Conservation (phyloP, 2,888 invertebrate genomes). For the Alviniconcha strummeri region DNA sequence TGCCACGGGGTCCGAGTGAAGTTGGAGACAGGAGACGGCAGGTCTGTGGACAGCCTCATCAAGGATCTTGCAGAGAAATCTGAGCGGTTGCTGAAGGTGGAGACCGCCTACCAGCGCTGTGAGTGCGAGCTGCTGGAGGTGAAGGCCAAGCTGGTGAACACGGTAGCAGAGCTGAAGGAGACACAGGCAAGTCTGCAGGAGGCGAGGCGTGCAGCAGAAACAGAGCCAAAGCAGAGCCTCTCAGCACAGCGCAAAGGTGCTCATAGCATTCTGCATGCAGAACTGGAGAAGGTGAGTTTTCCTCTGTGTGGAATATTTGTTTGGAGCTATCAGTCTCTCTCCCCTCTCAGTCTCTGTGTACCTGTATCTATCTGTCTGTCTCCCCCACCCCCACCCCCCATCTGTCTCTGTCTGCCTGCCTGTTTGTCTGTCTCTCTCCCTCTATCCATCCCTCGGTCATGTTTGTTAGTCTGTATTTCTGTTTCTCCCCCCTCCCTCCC, state of each 20-base stretch:
- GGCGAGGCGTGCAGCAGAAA: not conserved
- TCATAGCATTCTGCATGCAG: constrained; percentile 28
- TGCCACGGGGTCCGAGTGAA: not conserved
- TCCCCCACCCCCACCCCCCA: too few species aligned
- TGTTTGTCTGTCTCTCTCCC: constrained; percentile 17
- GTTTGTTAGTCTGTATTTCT: constrained; percentile 16
- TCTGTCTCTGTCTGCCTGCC: too few species aligned
- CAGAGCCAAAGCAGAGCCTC: not conserved
- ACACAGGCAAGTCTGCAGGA: constrained; percentile 38
- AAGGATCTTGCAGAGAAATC: constrained; percentile 12
- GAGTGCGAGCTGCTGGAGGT: constrained; percentile 32
- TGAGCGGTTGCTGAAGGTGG: not conserved
- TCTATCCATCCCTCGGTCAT: not conserved
- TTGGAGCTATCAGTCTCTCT: too few species aligned
- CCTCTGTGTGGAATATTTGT: too few species aligned
- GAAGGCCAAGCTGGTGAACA: constrained; percentile 26
- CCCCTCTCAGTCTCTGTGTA: too few species aligned
- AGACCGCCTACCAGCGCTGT: constrained; percentile 16
- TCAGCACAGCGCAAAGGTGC: not conserved
- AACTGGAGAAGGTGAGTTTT: constrained; percentile 37
- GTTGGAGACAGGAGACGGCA: not conserved
- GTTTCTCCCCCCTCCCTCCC: too few species aligned
- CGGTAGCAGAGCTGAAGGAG: constrained; percentile 46
- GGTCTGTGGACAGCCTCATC: not conserved
- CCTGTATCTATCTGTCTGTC: too few species aligned